Evolutionary conservation across 2,888 invertebrate species (phyloP).

Genomic region (Tipula vernalis): DNA sequence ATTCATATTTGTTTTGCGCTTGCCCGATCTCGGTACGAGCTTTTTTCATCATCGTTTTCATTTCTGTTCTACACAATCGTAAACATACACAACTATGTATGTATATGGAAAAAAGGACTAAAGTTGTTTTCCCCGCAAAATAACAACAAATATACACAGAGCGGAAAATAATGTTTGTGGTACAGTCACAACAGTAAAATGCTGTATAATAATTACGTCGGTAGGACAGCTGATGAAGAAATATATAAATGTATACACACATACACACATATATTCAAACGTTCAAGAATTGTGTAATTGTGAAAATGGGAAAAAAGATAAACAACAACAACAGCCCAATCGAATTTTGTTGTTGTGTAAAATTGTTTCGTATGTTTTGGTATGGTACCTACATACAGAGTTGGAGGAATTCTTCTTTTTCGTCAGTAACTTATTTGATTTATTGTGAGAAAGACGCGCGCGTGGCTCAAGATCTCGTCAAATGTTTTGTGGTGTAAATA

Average conservation of each 20-base stretch:
- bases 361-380: background rate
- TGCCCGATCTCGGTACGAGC: background rate
- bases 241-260: background rate
- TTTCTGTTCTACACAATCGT: background rate
- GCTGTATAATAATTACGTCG: background rate
- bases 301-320: background rate
- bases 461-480: background rate
- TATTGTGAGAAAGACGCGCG: background rate
- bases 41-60: background rate
- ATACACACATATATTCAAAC: background rate
- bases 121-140: background rate
- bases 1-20: background rate
- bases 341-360: background rate
- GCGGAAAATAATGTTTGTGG: background rate
- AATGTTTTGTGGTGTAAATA: background rate
- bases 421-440: constrained; percentile 4
- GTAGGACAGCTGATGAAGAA: background rate
- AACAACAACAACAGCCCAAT: background rate
- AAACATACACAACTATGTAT: too few species aligned
- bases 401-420: background rate
- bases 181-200: background rate
- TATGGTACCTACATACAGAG: background rate
- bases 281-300: background rate
- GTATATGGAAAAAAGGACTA: background rate
- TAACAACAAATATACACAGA: background rate